These are phyloP conservation scores for Brachypteracias leptosomus DNA, from an alignment of 2,113 vertebrate genomes.

Conservation along the genomic window DNA sequence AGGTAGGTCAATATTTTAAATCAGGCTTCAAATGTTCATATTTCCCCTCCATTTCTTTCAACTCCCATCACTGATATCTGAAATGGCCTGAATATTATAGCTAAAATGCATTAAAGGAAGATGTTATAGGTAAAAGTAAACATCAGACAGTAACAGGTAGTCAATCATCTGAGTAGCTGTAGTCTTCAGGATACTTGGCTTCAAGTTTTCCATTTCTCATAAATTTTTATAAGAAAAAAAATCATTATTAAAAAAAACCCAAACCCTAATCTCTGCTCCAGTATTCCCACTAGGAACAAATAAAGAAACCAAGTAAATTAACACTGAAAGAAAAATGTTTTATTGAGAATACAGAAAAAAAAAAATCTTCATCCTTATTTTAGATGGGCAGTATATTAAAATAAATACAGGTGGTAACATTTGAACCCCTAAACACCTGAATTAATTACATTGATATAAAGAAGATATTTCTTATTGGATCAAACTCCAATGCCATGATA, in stretches of 20 bases:
- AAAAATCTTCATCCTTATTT: background rate
- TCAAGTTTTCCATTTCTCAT: background rate
- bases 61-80: background rate
- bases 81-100: background rate
- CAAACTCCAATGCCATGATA: background rate
- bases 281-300: background rate
- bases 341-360: background rate
- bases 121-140: background rate
- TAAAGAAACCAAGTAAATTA: background rate
- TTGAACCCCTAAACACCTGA: background rate
- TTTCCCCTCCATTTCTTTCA: background rate
- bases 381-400: too few relatives aligned
- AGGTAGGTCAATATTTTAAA: background rate
- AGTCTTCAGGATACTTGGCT: background rate
- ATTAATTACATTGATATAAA: background rate
- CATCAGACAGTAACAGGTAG: background rate
- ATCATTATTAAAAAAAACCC: background rate
- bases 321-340: background rate
- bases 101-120: background rate
- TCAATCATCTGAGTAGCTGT: background rate
- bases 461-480: background rate
- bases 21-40: background rate
- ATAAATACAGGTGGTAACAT: background rate
- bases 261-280: background rate
- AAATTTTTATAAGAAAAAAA: background rate